phyloP scores from a whole-genome alignment of 2,113 vertebrate genomes.

The Oreochromis tanganicae region DNA sequence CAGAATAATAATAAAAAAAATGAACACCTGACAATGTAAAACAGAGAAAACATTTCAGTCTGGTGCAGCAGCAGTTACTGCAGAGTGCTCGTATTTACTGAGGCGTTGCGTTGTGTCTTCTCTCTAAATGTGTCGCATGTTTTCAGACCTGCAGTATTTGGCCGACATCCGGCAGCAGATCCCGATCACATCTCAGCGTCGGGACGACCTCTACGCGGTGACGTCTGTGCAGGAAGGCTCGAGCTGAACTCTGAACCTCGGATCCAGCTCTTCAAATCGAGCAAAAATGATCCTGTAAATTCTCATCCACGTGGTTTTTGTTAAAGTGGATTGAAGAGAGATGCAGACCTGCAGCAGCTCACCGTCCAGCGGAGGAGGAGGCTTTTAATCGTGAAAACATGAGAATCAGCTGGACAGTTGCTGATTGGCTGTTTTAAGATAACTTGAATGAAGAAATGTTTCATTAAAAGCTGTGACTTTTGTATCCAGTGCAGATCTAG shows the following conservation, averaged over 20 bases:
- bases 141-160: slow-evolving; percentile 88
- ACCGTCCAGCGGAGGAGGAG: not conserved
- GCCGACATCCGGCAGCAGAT: slow-evolving; percentile 89
- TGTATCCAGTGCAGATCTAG: not conserved
- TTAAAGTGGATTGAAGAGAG: not conserved
- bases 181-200: slow-evolving; percentile 83
- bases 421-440: not conserved
- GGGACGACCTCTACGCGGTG: slow-evolving; percentile 82
- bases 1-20: not conserved
- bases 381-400: not conserved
- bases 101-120: not conserved
- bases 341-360: not conserved
- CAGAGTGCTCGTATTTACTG: not conserved
- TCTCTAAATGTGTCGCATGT: not conserved
- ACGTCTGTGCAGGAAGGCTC: slow-evolving; percentile 40
- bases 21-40: not conserved
- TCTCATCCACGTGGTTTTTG: not conserved
- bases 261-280: not conserved
- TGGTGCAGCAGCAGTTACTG: not conserved
- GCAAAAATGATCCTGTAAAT: not conserved
- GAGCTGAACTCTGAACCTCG: not conserved
- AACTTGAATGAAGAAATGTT: fast-evolving
- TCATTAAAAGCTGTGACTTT: not conserved
- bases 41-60: not conserved
- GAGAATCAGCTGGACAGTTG: not conserved